These are phyloP conservation scores for Camponotus pennsylvanicus DNA, from an alignment of 1,140 invertebrate genomes.

Conservation along the genomic window DNA sequence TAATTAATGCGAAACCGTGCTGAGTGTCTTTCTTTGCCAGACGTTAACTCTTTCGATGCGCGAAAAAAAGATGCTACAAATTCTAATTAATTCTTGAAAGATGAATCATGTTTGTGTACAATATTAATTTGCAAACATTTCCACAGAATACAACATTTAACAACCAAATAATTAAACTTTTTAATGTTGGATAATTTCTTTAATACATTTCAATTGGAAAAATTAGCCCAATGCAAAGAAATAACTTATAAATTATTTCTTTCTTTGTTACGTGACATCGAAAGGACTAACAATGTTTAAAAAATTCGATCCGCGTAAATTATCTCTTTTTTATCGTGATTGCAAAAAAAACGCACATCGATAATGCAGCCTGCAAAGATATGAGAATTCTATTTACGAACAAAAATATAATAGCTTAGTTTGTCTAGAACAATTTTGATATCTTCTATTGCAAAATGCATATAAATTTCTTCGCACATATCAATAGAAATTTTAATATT, in stretches of 20 bases:
- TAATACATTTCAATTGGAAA: not conserved
- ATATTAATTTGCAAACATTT: not conserved
- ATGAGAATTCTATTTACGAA: not conserved
- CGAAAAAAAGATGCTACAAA: not conserved
- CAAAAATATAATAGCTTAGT: not conserved
- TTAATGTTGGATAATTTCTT: not conserved
- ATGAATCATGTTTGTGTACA: not conserved
- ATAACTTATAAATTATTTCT: not conserved
- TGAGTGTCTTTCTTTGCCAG: not conserved
- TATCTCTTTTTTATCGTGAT: not conserved
- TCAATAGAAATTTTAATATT: not conserved
- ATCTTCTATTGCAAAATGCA: not conserved
- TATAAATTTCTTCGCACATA: not conserved
- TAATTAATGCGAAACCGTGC: constrained; percentile 48
- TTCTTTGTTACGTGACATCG: not conserved
- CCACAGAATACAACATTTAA: not conserved
- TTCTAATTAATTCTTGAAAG: constrained; percentile 9
- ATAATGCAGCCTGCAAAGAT: not conserved
- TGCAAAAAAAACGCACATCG: not conserved
- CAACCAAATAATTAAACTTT: not conserved
- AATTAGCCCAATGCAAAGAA: not conserved
- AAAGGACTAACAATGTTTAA: not conserved
- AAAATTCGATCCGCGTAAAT: not conserved
- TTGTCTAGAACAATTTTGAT: not conserved
- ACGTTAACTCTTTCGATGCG: not conserved